Evolutionary conservation across 2,888 invertebrate genomes (phyloP).

Genomic region (Anthrax anthrax): DNA sequence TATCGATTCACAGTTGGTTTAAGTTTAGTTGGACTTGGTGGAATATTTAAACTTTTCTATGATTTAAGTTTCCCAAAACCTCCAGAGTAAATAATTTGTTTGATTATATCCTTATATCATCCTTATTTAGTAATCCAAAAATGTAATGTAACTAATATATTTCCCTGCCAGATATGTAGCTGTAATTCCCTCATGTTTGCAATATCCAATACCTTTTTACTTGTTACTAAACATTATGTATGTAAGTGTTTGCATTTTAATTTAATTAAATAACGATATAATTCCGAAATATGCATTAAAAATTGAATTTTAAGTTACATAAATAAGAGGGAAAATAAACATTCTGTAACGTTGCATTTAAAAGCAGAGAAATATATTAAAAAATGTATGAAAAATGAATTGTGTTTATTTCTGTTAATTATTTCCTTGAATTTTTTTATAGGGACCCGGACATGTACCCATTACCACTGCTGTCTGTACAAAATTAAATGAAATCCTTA

Average conservation of each 20-base stretch:
- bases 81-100: background rate
- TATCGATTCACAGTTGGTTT: constrained; percentile 31
- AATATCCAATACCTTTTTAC: too few relatives aligned
- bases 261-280: constrained; percentile 1
- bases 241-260: background rate
- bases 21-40: constrained; percentile 25
- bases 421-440: too few relatives aligned
- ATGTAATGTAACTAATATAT: constrained; percentile 3
- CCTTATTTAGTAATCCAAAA: constrained; percentile 6
- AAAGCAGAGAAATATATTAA: constrained; percentile 9
- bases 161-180: constrained; percentile 3
- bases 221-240: too few relatives aligned
- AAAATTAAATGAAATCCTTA: too few relatives aligned
- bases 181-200: too few relatives aligned
- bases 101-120: background rate
- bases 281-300: constrained; percentile 6
- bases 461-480: too few relatives aligned
- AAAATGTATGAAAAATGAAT: background rate
- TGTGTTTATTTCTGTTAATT: too few relatives aligned
- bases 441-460: too few relatives aligned
- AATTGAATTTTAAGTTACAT: background rate
- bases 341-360: constrained; percentile 5
- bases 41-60: constrained; percentile 21
- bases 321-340: constrained; percentile 1
- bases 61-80: constrained; percentile 18